Evolutionary conservation across 2,888 invertebrate species (phyloP).

Genomic region (Elaeidobius kamerunicus): DNA sequence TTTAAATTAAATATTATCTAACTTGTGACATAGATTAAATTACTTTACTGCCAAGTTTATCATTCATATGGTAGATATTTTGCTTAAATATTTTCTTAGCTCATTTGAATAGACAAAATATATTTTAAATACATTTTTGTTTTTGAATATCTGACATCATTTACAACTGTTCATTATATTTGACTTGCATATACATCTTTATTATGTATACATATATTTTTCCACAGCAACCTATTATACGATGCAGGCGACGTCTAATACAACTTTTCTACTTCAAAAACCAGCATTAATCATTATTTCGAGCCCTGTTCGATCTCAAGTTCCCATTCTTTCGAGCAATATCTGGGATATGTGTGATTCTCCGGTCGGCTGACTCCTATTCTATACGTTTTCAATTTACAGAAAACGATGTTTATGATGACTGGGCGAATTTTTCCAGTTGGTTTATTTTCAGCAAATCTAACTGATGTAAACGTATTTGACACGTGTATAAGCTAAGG

Average conservation of each 20-base stretch:
- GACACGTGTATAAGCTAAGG: neutral
- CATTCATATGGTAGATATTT: too few relatives aligned
- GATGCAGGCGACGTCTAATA: constrained; percentile 2
- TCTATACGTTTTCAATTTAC: constrained; percentile 8
- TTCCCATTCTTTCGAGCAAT: constrained; percentile 20
- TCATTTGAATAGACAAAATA: too few relatives aligned
- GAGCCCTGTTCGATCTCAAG: constrained; percentile 16
- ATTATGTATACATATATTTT: too few relatives aligned
- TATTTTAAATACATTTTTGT: constrained; percentile 1
- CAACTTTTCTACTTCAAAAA: constrained; percentile 4
- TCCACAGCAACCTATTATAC: too few relatives aligned
- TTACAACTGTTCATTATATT: too few relatives aligned
- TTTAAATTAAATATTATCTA: too few relatives aligned
- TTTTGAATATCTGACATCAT: too few relatives aligned
- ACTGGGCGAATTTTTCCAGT: constrained; percentile 9
- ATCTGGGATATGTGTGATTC: constrained; percentile 19
- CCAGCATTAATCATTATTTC: constrained; percentile 18
- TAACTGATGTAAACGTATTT: neutral
- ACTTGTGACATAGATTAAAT: too few relatives aligned
- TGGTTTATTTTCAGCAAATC: constrained; percentile 2
- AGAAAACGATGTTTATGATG: constrained; percentile 12
- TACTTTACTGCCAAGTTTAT: too few relatives aligned
- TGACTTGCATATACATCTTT: too few relatives aligned
- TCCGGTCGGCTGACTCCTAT: constrained; percentile 16
- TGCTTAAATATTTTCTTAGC: too few relatives aligned